phyloP scores from a whole-genome alignment of 2,797 vertebrate species.

The Anabacerthia variegaticeps region DNA sequence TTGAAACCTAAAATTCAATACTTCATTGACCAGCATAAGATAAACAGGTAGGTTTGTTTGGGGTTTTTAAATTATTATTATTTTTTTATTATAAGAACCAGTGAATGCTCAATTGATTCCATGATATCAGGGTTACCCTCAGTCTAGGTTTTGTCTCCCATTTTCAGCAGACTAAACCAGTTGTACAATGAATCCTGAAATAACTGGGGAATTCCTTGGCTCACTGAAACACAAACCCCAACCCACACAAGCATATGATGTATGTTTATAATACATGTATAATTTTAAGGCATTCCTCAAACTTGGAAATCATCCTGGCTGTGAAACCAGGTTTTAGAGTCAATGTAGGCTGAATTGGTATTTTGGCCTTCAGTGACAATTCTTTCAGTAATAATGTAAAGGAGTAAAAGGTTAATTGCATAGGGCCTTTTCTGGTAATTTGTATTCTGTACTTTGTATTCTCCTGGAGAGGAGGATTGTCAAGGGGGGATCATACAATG shows the following conservation, averaged over 20 bases:
- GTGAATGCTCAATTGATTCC: background rate
- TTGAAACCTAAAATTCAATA: background rate
- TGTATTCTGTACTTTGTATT: background rate
- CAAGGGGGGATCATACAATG: background rate
- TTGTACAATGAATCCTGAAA: background rate
- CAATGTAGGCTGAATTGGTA: background rate
- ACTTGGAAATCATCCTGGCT: background rate
- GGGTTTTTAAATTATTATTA: too few relatives aligned
- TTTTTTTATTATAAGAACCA: background rate
- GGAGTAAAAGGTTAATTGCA: background rate
- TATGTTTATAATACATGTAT: background rate
- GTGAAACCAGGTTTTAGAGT: background rate
- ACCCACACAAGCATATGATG: background rate
- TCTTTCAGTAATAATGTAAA: background rate
- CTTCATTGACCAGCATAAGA: background rate
- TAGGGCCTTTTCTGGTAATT: background rate
- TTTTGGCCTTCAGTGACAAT: background rate
- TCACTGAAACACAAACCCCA: background rate
- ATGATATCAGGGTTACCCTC: background rate
- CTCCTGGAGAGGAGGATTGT: background rate
- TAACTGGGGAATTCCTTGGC: background rate
- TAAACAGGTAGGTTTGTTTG: background rate
- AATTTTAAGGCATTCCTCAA: background rate
- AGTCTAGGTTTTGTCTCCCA: background rate
- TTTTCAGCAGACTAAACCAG: background rate